Base-by-base conservation (phyloP, 2,888 invertebrate species). In the Sphaerophoria rueppellii region DNA sequence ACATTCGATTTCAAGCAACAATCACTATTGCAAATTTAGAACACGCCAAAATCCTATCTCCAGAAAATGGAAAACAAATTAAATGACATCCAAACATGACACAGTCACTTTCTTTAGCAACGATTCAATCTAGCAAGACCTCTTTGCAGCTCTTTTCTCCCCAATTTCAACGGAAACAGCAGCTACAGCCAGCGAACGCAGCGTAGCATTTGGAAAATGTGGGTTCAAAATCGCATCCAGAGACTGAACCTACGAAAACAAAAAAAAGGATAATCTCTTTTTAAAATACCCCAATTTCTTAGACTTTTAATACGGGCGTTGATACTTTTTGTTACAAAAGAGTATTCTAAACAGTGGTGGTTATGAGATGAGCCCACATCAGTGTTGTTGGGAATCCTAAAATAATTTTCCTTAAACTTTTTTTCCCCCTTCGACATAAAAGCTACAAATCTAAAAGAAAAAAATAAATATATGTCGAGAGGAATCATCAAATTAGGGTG, bases 81-180 rank as follows among this genome's bases (percentile, higher is more conserved):
- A 85, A 85, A 85, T 81, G 81, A 76, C 81, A 81, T 58, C 85
- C 85, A 24, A 85, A 76, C 76, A 81, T 81, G 81, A 81, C 85
- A 81, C 69, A 85, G 81, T 72, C 71, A 80, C 71, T 80, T 79
- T 63, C 72, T 85, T 34, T 70, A 78, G 77, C 67, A 60, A 78
- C 78, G 46, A 73, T 65, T 79, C 72, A 77, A 77, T 82, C 72
- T 82, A 57, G 43, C 57, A 63, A 43, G 34, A 55, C 43, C 46
- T 61, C 6, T 37, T 34, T 34, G 40, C 34, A 34, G 35, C 14
- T 24, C 9, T 6, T 9, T n/a, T 24, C 37, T 46, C 57, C 43
- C 40, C 11, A 6, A 40, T 60, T 16, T 16, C 14, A 57, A n/a
- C 6, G 48, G n/a, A 34, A n/a, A 16, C 14, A 37, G 11, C 11